These are phyloP conservation scores for Alligator sinensis DNA, from an alignment of 2,113 vertebrate species.

Conservation along the genomic window DNA sequence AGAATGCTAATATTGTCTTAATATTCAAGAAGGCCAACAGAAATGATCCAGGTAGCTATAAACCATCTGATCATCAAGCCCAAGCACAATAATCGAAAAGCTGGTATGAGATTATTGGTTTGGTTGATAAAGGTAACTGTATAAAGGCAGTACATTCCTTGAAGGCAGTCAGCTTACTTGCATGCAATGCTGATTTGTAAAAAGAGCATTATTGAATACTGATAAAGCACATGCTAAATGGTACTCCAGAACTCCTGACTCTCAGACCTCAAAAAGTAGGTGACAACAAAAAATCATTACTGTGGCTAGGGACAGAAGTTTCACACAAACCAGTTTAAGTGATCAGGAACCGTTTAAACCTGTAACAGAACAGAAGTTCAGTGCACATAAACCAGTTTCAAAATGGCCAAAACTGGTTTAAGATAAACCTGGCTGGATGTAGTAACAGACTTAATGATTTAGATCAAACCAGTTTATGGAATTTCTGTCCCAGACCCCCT, in stretches of 20 bases:
- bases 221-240: slow-evolving; percentile 11
- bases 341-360: too few relatives aligned
- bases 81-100: not conserved
- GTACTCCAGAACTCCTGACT: not conserved
- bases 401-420: too few relatives aligned
- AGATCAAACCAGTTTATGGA: too few relatives aligned
- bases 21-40: not conserved
- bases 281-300: not conserved
- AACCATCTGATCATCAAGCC: not conserved
- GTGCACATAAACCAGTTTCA: too few relatives aligned
- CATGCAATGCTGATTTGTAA: not conserved
- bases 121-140: not conserved
- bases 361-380: too few relatives aligned
- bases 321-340: too few relatives aligned
- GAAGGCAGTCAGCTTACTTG: too few relatives aligned
- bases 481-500: too few relatives aligned
- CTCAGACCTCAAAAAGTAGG: slow-evolving; percentile 30
- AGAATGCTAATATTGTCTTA: not conserved
- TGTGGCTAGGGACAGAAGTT: too few relatives aligned
- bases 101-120: not conserved
- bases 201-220: not conserved
- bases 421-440: too few relatives aligned
- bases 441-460: too few relatives aligned
- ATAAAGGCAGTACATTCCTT: not conserved
- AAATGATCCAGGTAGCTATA: not conserved